Evolutionary conservation across 2,113 vertebrate genomes (phyloP), one percentile per base, ranked within the genome.

Genomic region (Cebus imitator): DNA sequence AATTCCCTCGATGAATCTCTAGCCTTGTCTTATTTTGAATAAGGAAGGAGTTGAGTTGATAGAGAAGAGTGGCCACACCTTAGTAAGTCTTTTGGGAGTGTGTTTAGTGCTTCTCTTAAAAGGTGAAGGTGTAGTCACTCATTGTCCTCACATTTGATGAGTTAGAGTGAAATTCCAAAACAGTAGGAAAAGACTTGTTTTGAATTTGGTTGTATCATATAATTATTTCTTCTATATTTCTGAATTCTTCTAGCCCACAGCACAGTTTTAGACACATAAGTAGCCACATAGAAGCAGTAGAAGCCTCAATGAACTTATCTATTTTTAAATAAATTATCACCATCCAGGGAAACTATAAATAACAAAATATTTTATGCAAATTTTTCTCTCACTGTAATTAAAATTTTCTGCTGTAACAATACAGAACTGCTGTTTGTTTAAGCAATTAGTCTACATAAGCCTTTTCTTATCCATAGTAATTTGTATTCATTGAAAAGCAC

Each of bases 401-500:
- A 81, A 88, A 87, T 2, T 89, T 94, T 87, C 57, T 95, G 6
- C 88, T 94, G 14, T 76, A 72, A 86, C 58, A 86, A 40, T 92
- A 45, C 7, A 30, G 27, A 90, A 57, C 70, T 85, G 21, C 87
- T 97, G 30, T 85, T 95, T 97, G 87, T 93, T 96, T 92, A 97
- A 90, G n/a, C 76, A 96, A 86, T 91, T 95, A 88, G 30, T 95
- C 78, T 92, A 70, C 58, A 43, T 94, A 92, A 94, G 52, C 18
- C 82, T 81, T 96, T 97, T 96, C 66, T 90, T 97, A 96, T 90
- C 81, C 27, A 30, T 27, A 64, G 11, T 66, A 80, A 96, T 96
- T 92, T 96, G 58, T 95, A 85, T 96, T 97, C 73, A 58, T 96
- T 95, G 81, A 70, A 93, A 96, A 92, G n/a, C 45, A 92, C 52